A percentile compares a stretch with the other conserved stretches of the same genome.
Conservation (phyloP, 2,888 invertebrate species). For the Eurytoma californica region DNA sequence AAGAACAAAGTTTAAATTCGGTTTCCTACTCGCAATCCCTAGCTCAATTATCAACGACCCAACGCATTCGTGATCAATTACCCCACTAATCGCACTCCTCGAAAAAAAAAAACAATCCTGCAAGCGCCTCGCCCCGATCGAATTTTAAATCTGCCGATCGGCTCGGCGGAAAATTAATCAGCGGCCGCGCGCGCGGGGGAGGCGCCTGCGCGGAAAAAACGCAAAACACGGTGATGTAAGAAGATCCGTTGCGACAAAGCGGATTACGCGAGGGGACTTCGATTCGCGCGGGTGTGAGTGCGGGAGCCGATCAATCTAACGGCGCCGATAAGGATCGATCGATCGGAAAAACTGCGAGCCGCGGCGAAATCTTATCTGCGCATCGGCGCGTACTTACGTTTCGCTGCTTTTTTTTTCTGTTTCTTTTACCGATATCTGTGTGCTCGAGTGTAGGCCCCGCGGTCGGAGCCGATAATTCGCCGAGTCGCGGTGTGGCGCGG, state of each 20-base stretch:
- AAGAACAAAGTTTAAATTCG: too few relatives aligned
- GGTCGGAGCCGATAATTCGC: not conserved
- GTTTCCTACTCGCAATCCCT: too few relatives aligned
- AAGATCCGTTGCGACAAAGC: constrained; percentile 25
- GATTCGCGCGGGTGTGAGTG: not conserved
- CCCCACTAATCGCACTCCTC: too few relatives aligned
- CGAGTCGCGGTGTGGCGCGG: not conserved
- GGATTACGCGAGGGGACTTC: constrained; percentile 31
- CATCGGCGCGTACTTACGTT: too few relatives aligned
- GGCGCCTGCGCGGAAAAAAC: not conserved
- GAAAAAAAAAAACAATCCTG: not conserved
- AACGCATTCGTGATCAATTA: too few relatives aligned
- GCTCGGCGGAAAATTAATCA: too few relatives aligned
- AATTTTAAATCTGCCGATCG: not conserved
- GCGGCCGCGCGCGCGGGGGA: not conserved
- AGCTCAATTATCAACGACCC: too few relatives aligned
- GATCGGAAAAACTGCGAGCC: constrained; percentile 21
- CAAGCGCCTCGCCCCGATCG: not conserved
- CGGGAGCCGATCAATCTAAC: constrained; percentile 24
- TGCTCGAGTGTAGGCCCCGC: not conserved
- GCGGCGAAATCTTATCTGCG: not conserved
- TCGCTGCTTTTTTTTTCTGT: not conserved
- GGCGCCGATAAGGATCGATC: constrained; percentile 37
- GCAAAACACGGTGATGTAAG: constrained; percentile 22
- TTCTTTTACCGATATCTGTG: not conserved